phyloP scores from a whole-genome alignment of 2,797 vertebrate species.

The Acanthornis magna region DNA sequence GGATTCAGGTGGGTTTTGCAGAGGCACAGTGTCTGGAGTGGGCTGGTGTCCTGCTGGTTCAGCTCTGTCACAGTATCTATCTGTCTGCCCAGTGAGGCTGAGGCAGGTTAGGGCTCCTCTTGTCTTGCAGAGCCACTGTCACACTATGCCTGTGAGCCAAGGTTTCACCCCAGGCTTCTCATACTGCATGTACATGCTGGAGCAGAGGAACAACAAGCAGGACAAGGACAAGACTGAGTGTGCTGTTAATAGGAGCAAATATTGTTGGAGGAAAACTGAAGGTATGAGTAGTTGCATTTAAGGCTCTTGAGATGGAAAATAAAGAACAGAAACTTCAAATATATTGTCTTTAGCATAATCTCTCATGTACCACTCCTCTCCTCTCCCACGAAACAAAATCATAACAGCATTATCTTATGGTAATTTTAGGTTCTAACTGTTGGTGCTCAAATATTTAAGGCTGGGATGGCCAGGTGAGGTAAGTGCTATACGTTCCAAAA shows the following conservation, averaged over 20 bases:
- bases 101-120: neutral
- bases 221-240: neutral
- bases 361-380: fast-evolving
- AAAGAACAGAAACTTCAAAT: neutral
- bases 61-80: neutral
- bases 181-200: fast-evolving
- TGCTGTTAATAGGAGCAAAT: neutral
- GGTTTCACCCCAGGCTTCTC: neutral
- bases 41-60: neutral
- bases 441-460: neutral
- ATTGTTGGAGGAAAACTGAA: neutral
- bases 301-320: neutral
- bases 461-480: neutral
- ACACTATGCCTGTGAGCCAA: neutral
- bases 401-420: neutral
- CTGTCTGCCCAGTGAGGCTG: fast-evolving
- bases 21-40: fast-evolving
- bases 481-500: neutral
- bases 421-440: neutral
- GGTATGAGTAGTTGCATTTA: neutral
- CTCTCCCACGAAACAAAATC: fast-evolving
- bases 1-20: neutral
- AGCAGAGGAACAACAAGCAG: neutral
- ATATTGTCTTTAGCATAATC: neutral
- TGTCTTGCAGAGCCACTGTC: neutral